phyloP scores from a whole-genome alignment of 2,113 vertebrate genomes.

The Etheostoma cragini region DNA sequence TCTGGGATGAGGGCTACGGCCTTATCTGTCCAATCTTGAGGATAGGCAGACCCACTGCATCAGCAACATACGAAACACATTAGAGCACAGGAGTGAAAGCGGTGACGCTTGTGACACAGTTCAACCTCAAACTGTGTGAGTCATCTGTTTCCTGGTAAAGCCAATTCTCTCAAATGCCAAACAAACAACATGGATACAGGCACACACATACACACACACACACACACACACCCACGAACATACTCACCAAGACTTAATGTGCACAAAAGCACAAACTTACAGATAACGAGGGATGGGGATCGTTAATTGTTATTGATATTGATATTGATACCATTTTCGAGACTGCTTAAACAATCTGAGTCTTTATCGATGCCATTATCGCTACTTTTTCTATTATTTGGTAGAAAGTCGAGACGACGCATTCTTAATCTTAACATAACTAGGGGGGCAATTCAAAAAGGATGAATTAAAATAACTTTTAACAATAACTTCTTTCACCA shows the following conservation, averaged over 20 bases:
- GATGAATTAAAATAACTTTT: too few species aligned
- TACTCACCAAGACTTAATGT: constrained; percentile 6
- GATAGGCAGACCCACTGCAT: constrained; percentile 54
- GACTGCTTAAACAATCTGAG: too few species aligned
- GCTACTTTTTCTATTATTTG: too few species aligned
- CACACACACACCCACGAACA: neutral
- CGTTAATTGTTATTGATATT: too few species aligned
- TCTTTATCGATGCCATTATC: too few species aligned
- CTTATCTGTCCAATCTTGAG: constrained; percentile 67
- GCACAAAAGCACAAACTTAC: constrained; percentile 26
- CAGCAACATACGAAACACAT: constrained; percentile 62
- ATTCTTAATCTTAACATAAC: too few species aligned
- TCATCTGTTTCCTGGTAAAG: constrained; percentile 69
- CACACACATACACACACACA: constrained; percentile 1
- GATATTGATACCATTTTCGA: too few species aligned
- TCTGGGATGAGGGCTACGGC: constrained; percentile 43
- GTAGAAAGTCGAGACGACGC: too few species aligned
- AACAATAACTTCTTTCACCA: too few species aligned
- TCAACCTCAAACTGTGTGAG: constrained; percentile 70
- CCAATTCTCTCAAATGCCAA: constrained; percentile 40
- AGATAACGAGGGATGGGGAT: constrained; percentile 16
- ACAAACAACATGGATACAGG: constrained; percentile 31
- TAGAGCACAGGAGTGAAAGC: constrained; percentile 55
- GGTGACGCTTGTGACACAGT: constrained; percentile 57
- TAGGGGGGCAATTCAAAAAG: too few species aligned